A percentile compares a stretch with the other conserved stretches of the same genome.
Conservation (phyloP, 2,113 vertebrate genomes). For the Platichthys stellatus region DNA sequence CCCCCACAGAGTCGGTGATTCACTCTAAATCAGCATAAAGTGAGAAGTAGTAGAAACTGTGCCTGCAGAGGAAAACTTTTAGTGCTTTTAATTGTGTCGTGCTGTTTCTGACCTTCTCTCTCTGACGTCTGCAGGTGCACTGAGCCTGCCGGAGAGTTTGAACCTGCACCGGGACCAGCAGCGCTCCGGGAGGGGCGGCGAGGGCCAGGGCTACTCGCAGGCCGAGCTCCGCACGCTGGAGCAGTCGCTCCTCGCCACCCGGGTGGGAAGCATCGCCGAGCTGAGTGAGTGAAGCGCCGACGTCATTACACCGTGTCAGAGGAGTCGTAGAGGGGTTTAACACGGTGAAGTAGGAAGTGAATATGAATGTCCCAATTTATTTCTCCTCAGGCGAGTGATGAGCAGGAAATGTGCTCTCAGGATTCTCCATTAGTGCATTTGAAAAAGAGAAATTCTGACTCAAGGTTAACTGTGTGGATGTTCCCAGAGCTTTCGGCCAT, state of each 20-base stretch:
- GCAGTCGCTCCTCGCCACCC: conserved; percentile 93
- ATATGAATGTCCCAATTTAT: background rate
- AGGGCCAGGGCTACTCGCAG: conserved; percentile 90
- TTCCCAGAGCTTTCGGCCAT: too few species aligned
- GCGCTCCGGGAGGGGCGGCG: conserved; percentile 85
- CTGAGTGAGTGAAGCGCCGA: conserved; percentile 84
- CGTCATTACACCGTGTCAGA: background rate
- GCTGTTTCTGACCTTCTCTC: background rate
- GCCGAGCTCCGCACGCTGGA: conserved; percentile 94
- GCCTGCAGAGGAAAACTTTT: background rate
- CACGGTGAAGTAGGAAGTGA: background rate
- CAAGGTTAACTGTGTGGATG: too few species aligned
- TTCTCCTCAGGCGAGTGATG: background rate
- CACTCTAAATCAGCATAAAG: background rate
- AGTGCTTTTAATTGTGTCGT: background rate
- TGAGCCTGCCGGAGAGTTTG: conserved; percentile 94
- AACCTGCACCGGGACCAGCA: conserved; percentile 93
- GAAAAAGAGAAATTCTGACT: too few species aligned
- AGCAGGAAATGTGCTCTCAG: background rate
- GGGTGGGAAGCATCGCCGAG: conserved; percentile 95
- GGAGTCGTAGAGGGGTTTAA: too few species aligned
- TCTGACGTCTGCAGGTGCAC: conserved; percentile 84
- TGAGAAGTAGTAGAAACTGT: background rate
- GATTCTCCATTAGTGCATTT: too few species aligned
- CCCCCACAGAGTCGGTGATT: background rate